Percentiles rank a stretch among this genome's conserved stretches.
phyloP scores from a whole-genome alignment of 1,140 invertebrate species.

The Octopus sinensis region DNA sequence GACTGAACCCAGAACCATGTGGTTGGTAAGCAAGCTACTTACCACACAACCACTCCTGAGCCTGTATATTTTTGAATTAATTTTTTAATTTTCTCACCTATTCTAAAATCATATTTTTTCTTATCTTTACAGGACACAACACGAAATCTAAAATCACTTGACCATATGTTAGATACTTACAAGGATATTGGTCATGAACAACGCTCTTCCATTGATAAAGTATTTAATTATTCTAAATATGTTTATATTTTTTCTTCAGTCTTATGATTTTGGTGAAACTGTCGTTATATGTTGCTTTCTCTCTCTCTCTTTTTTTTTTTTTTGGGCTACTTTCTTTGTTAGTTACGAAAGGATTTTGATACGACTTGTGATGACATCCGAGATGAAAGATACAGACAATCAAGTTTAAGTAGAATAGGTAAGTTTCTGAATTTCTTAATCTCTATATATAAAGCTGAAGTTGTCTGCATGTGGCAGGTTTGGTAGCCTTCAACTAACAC shows the following conservation, averaged over 20 bases:
- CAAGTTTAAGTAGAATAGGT: slow-evolving; percentile 39
- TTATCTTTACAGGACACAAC: slow-evolving; percentile 44
- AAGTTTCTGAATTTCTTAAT: slow-evolving; percentile 18
- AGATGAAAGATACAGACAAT: slow-evolving; percentile 35
- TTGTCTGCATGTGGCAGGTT: too few relatives aligned
- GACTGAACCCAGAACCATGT: background rate
- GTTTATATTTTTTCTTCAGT: too few relatives aligned
- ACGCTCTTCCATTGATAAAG: slow-evolving; percentile 44
- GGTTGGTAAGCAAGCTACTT: background rate
- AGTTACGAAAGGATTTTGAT: slow-evolving; percentile 46
- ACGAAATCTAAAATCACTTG: slow-evolving; percentile 44
- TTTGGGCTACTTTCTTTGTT: background rate
- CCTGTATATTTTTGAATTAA: background rate
- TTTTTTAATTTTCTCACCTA: background rate
- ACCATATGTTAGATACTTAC: slow-evolving; percentile 49
- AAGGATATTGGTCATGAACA: slow-evolving; percentile 41
- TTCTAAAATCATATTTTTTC: background rate
- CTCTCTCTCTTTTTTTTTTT: background rate
- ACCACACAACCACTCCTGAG: background rate
- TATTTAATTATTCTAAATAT: slow-evolving; percentile 11
- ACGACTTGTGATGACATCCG: slow-evolving; percentile 39
- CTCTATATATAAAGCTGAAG: too few relatives aligned
- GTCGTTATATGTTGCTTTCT: background rate
- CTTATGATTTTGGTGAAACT: background rate
- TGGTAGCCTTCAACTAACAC: too few relatives aligned